Evolutionary conservation across 1,140 invertebrate genomes (phyloP).

Genomic region (Microvelia longipes): DNA sequence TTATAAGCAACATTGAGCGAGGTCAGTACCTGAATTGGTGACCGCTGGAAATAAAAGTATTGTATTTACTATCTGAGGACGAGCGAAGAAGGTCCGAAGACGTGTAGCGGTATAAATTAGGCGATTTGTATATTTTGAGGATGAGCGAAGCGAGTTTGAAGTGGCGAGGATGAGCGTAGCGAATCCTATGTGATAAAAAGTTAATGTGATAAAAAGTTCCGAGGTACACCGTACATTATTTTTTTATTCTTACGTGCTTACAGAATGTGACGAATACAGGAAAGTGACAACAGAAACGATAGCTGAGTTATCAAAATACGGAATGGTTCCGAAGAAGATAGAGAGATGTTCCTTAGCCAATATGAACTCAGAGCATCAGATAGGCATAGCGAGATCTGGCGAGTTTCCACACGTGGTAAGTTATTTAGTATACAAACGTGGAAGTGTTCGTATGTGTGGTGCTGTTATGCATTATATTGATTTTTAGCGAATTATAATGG

Average conservation of each 20-base stretch:
- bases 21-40: no score
- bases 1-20: no score
- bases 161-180: not conserved
- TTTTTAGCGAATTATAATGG: no score
- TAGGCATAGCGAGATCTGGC: conserved; percentile 30
- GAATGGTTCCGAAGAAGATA: conserved; percentile 23
- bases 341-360: conserved; percentile 27
- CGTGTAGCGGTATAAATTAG: not conserved
- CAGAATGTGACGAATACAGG: conserved; percentile 31
- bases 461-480: no score
- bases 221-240: no score
- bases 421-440: not conserved
- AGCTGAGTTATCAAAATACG: conserved; percentile 25
- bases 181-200: not conserved
- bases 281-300: conserved; percentile 24
- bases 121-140: not conserved
- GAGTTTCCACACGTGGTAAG: conserved; percentile 42
- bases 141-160: not conserved
- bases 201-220: not conserved
- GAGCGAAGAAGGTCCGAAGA: not conserved
- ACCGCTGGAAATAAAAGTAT: no score
- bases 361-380: conserved; percentile 32
- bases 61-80: no score
- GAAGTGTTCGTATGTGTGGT: not conserved
- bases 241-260: no score